A percentile compares a stretch with the other conserved stretches of the same genome.
These are phyloP conservation scores for Neomonachus schauinslandi DNA, from an alignment of 2,113 vertebrate genomes.

Conservation along the genomic window DNA sequence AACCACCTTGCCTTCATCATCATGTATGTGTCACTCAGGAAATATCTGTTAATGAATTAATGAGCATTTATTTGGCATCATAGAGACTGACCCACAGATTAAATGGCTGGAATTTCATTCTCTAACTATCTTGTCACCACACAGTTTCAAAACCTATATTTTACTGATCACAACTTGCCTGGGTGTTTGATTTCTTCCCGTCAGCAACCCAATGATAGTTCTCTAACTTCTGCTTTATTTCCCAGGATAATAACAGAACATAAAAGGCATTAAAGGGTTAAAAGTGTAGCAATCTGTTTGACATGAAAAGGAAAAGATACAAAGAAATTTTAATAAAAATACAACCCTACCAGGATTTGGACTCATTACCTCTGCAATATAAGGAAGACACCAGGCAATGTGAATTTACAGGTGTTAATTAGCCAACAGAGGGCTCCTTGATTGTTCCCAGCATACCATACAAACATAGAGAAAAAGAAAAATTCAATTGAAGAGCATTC, in stretches of 20 bases:
- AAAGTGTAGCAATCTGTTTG: constrained; percentile 58
- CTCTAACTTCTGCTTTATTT: constrained; percentile 11
- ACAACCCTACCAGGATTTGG: constrained; percentile 73
- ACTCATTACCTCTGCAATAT: constrained; percentile 71
- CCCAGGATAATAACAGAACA: background rate
- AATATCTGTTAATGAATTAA: background rate
- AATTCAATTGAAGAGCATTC: constrained; percentile 44
- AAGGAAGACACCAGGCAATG: constrained; percentile 64
- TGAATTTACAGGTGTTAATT: constrained; percentile 80
- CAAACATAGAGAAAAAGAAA: constrained; percentile 62
- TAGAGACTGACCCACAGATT: background rate
- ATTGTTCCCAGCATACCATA: constrained; percentile 65
- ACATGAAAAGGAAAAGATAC: constrained; percentile 37
- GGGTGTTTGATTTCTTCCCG: background rate
- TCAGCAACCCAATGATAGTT: background rate
- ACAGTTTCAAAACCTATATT: background rate
- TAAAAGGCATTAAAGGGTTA: constrained; percentile 63
- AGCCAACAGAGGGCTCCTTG: constrained; percentile 58
- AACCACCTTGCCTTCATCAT: background rate
- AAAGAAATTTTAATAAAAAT: constrained; percentile 77
- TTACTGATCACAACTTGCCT: background rate
- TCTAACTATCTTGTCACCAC: background rate
- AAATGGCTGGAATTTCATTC: background rate
- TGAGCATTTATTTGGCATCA: background rate
- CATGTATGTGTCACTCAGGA: background rate